Conservation (phyloP, 2,797 vertebrate species). For the Anisognathus igniventris region DNA sequence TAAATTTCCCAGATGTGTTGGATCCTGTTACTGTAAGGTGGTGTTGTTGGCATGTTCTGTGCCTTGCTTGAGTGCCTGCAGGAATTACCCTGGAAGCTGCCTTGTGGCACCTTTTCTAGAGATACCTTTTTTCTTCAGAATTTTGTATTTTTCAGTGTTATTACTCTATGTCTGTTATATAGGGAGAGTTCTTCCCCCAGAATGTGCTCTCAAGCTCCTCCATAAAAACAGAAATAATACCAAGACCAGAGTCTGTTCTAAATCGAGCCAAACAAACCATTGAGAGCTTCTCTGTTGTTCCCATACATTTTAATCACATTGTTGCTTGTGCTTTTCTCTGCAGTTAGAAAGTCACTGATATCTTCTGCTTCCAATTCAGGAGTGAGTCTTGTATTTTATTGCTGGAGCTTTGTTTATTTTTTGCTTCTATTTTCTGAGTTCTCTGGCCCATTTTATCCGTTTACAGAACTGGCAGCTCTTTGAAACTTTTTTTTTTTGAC, state of each 20-base stretch:
- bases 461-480: background rate
- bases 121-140: background rate
- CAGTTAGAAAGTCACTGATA: background rate
- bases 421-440: background rate
- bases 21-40: background rate
- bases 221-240: background rate
- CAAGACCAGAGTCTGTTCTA: background rate
- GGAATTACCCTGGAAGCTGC: background rate
- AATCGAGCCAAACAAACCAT: background rate
- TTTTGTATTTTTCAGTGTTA: background rate
- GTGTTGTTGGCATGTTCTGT: background rate
- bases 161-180: background rate
- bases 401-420: background rate
- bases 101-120: background rate
- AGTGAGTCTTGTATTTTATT: background rate
- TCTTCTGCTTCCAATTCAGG: background rate
- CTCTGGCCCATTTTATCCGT: background rate
- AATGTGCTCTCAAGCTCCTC: background rate
- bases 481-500: background rate
- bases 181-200: background rate
- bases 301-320: background rate
- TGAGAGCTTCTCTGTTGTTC: background rate
- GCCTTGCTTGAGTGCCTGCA: background rate
- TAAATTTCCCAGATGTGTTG: background rate
- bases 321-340: background rate